These are phyloP conservation scores for Troglohyphantes excavatus DNA, from an alignment of 2,888 invertebrate species.

Conservation along the genomic window DNA sequence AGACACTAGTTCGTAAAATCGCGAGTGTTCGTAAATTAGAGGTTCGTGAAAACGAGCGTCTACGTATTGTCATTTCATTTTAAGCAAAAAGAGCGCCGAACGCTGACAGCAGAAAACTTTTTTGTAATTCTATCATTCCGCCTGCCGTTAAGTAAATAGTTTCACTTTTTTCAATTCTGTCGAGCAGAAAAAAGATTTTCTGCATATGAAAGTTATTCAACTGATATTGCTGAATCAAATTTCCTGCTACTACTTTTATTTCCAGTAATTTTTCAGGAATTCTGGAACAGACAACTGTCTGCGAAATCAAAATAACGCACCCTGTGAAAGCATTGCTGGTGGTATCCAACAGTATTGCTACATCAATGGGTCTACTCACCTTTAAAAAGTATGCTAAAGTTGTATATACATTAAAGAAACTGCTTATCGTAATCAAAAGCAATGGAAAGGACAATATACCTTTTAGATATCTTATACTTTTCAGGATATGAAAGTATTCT, in stretches of 20 bases:
- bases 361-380: not conserved
- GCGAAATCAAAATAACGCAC: not conserved
- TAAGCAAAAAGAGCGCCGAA: conserved; percentile 53
- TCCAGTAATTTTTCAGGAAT: conserved; percentile 1
- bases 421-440: not conserved
- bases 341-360: not conserved
- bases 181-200: not conserved
- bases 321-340: not conserved
- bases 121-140: conserved; percentile 28
- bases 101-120: conserved; percentile 31
- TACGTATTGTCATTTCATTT: conserved; percentile 16
- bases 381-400: not conserved
- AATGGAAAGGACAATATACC: conserved; percentile 3
- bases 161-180: conserved; percentile 20
- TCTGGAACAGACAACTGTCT: not conserved
- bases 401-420: not conserved
- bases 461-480: conserved; percentile 6
- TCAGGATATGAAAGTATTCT: not conserved
- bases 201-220: not conserved
- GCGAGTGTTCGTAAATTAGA: no score
- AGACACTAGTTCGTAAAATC: no score
- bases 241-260: not conserved
- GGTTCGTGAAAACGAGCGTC: no score
- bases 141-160: conserved; percentile 37
- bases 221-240: not conserved